Percentiles rank a stretch among this genome's conserved stretches.
These are phyloP conservation scores for Nemotelus nigrinus DNA, from an alignment of 2,888 invertebrate species.

Conservation along the genomic window DNA sequence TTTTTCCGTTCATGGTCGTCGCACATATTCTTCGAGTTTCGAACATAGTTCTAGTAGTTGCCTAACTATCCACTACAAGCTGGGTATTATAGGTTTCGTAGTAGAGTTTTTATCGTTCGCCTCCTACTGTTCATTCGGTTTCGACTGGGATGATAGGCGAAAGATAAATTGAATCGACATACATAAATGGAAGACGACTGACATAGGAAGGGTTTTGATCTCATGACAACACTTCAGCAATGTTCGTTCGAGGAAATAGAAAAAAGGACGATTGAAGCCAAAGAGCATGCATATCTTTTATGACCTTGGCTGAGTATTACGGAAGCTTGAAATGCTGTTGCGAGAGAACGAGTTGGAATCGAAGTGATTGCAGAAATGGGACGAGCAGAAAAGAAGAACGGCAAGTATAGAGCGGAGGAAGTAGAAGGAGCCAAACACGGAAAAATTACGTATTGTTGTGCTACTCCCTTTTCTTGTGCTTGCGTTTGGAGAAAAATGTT, in stretches of 20 bases:
- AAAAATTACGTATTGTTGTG: too few species aligned
- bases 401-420: too few species aligned
- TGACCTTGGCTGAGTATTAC: constrained; percentile 42
- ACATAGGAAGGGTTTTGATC: neutral
- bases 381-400: too few species aligned
- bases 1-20: neutral
- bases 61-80: neutral
- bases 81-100: neutral
- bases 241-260: constrained; percentile 9
- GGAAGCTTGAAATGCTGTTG: neutral
- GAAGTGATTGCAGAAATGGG: too few species aligned
- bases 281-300: constrained; percentile 45
- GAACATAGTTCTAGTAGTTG: neutral
- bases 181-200: constrained; percentile 4
- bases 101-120: neutral
- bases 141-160: neutral
- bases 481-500: too few species aligned
- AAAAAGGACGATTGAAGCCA: constrained; percentile 26
- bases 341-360: too few species aligned
- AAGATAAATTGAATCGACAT: constrained; percentile 38
- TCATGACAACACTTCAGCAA: constrained; percentile 30
- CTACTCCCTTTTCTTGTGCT: too few species aligned
- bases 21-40: constrained; percentile 2
- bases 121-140: neutral
- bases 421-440: too few species aligned